These are phyloP conservation scores for Ophion ellenae DNA, from an alignment of 2,888 invertebrate species.

Conservation along the genomic window DNA sequence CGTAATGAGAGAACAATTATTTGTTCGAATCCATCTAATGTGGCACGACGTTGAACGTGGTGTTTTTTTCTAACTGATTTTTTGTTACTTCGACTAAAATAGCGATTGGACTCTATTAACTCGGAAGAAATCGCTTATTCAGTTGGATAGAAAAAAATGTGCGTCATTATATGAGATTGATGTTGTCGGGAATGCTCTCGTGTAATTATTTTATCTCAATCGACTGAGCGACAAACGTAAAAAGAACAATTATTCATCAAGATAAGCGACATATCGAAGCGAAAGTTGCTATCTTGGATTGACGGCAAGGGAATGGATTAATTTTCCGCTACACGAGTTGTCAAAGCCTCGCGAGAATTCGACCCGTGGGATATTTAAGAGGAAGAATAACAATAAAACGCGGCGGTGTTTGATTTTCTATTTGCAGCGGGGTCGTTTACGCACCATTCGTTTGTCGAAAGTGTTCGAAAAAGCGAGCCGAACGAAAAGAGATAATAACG, in stretches of 20 bases:
- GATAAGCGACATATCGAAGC: slow-evolving; percentile 39
- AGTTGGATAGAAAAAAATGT: not conserved
- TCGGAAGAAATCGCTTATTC: not conserved
- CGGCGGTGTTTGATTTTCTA: not conserved
- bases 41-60: not conserved
- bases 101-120: not conserved
- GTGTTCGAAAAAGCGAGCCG: slow-evolving; percentile 94
- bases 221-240: slow-evolving; percentile 32
- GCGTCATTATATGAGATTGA: not conserved
- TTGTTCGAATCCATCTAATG: not conserved
- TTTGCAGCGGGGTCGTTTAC: slow-evolving; percentile 87
- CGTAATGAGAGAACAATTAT: not conserved
- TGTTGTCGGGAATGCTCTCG: not conserved
- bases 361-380: not conserved
- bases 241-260: not conserved
- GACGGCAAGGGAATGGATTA: not conserved
- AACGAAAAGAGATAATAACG: slow-evolving; percentile 96
- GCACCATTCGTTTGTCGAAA: slow-evolving; percentile 94
- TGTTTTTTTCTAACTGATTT: not conserved
- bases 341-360: not conserved
- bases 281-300: slow-evolving; percentile 36
- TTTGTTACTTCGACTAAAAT: not conserved
- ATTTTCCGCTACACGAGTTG: not conserved
- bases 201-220: slow-evolving; percentile 12
- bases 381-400: not conserved